Evolutionary conservation across 2,888 invertebrate species (phyloP).

Genomic region (Cryptocheilus praepositus): DNA sequence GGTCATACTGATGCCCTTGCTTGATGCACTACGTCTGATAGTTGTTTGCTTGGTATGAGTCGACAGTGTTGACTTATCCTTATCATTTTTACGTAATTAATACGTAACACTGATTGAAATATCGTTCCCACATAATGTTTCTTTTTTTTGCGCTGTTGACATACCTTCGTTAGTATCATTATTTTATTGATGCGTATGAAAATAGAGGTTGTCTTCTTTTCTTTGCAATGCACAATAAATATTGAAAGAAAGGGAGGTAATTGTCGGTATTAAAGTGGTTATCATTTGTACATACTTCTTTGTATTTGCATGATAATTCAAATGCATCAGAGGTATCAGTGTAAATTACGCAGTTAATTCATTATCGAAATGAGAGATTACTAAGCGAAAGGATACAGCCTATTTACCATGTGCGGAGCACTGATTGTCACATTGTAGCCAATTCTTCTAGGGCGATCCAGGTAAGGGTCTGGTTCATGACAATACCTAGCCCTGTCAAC

Average conservation of each 20-base stretch:
- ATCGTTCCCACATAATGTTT: neutral
- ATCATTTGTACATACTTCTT: too few relatives aligned
- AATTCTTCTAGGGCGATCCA: constrained; percentile 94
- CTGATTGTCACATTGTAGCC: constrained; percentile 97
- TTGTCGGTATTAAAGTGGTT: too few relatives aligned
- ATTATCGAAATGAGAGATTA: neutral
- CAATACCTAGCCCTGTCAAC: constrained; percentile 91
- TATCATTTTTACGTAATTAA: constrained; percentile 7
- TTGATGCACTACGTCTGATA: constrained; percentile 33
- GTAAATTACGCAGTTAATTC: neutral
- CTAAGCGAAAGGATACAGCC: neutral
- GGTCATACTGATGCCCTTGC: constrained; percentile 54
- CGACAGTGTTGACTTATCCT: constrained; percentile 8
- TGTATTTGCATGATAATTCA: too few relatives aligned
- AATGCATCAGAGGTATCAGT: neutral
- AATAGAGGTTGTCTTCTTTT: too few relatives aligned
- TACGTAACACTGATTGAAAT: neutral
- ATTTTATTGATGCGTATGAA: too few relatives aligned
- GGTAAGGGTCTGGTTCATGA: constrained; percentile 84
- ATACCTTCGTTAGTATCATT: too few relatives aligned
- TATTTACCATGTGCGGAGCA: constrained; percentile 94
- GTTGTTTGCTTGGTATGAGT: constrained; percentile 18
- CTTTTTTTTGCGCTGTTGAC: too few relatives aligned
- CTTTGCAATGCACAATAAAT: too few relatives aligned
- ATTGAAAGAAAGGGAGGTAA: too few relatives aligned